Evolutionary conservation across 2,888 invertebrate species (phyloP), one percentile per base, ranked within the genome.

Genomic region (Caenorhabditis auriculariae): DNA sequence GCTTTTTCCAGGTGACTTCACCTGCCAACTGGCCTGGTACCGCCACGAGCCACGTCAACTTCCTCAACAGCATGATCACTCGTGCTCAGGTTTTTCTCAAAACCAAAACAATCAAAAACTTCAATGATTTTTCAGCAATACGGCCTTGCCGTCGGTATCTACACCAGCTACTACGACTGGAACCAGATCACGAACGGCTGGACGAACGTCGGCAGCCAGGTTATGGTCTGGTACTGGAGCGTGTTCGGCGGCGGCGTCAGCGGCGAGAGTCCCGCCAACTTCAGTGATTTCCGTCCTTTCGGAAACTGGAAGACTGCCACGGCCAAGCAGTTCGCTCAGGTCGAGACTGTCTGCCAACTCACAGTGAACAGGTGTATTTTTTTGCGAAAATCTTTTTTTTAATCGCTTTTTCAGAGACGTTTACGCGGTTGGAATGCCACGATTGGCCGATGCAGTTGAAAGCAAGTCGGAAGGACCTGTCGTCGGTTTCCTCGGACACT

Each of bases 141-240:
- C 46, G 59, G 62, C 24, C 43, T 67, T 27, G 39, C 54, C 9
- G 66, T 67, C 39, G 71, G 71, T 47, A 58, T 71, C 61, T 71
- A 71, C 66, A 71, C 68, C 45, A 58, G 45, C 50, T 53, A 54
- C 48, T 70, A 70, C 46, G 70, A 70, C 56, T 71, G 71, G 71
- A 54, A 54, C 23, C 66, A 68, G 51, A 70, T 70, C 58, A 70
- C 70, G 35, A 55, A 51, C 37, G 60, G 60, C 26, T 69, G 66
- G 66, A 44, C 45, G n/a, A 54, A 38, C 2, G 19, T 54, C 43
- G 32, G 54, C 15, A 41, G 51, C 29, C 62, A 62, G 45, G 41
- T 57, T 35, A 43, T 51, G n/a, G 48, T 66, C 45, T 66, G 66
- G 66, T 70, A 70, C 45, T 67, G 61, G 63, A 52, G 58, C 32